Evolutionary conservation across 2,113 vertebrate species (phyloP).

Genomic region (Macquaria ambigua): DNA sequence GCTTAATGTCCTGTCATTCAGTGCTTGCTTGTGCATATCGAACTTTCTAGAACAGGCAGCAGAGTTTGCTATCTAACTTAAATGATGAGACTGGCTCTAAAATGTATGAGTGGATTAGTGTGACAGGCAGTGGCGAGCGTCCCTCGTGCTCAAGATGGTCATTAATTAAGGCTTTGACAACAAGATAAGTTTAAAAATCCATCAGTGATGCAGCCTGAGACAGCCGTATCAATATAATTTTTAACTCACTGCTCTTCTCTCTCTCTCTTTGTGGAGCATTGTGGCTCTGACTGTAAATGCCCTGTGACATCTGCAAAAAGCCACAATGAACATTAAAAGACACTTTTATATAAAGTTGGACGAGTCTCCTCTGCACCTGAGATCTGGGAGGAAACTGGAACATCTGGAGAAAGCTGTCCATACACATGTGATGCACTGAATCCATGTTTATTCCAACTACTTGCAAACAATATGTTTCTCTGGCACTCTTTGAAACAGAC

Average conservation of each 20-base stretch:
- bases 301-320: background rate
- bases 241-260: background rate
- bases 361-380: background rate
- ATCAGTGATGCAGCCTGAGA: background rate
- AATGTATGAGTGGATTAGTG: background rate
- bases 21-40: background rate
- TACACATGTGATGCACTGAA: background rate
- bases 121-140: background rate
- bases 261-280: background rate
- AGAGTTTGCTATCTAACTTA: background rate
- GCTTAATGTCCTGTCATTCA: background rate
- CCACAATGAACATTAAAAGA: background rate
- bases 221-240: background rate
- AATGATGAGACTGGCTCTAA: background rate
- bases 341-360: background rate
- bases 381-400: background rate
- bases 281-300: background rate
- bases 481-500: background rate
- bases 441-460: background rate
- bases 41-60: background rate
- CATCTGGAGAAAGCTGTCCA: background rate
- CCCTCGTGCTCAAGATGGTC: background rate
- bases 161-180: background rate
- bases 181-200: background rate
- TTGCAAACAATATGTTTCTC: background rate